Conservation (phyloP, 2,888 invertebrate genomes). For the Caenorhabditis uteleia region DNA sequence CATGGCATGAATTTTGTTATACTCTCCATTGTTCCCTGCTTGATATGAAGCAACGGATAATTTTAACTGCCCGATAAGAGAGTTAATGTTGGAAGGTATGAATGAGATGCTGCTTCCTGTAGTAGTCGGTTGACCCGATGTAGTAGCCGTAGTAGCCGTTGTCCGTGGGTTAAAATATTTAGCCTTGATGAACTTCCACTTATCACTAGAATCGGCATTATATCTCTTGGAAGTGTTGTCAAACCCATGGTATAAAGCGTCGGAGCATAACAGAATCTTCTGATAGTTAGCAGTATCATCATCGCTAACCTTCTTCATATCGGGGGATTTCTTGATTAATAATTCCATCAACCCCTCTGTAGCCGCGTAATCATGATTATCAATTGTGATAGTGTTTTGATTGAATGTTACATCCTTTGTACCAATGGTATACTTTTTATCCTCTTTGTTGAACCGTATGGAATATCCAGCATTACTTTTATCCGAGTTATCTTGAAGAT, state of each 20-base stretch:
- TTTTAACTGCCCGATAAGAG: slow-evolving; percentile 27
- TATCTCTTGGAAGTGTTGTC: slow-evolving; percentile 42
- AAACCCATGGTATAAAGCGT: slow-evolving; percentile 49
- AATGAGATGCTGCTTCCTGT: slow-evolving; percentile 4
- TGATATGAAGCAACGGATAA: slow-evolving; percentile 44
- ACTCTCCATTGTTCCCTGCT: slow-evolving; percentile 49
- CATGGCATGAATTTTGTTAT: slow-evolving; percentile 44
- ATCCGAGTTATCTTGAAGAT: slow-evolving; percentile 46
- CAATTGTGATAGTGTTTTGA: slow-evolving; percentile 40
- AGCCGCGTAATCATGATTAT: slow-evolving; percentile 29
- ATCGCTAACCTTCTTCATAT: slow-evolving; percentile 20
- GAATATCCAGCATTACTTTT: slow-evolving; percentile 53
- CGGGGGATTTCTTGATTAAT: slow-evolving; percentile 50
- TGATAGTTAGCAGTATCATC: slow-evolving; percentile 41
- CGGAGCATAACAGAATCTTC: slow-evolving; percentile 44
- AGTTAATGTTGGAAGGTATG: slow-evolving; percentile 33
- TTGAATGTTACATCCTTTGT: slow-evolving; percentile 44
- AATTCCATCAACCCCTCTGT: slow-evolving; percentile 48
- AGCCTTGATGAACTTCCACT: slow-evolving; percentile 50
- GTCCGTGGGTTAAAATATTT: slow-evolving; percentile 36
- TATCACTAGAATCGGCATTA: slow-evolving; percentile 54
- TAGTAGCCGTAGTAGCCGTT: neutral
- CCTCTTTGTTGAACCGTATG: slow-evolving; percentile 20
- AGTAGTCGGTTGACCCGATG: slow-evolving; percentile 14
- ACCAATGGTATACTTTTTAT: slow-evolving; percentile 40